Evolutionary conservation across 2,888 invertebrate species (phyloP), one percentile per base, ranked within the genome.

Genomic region (Quadriops clusia): DNA sequence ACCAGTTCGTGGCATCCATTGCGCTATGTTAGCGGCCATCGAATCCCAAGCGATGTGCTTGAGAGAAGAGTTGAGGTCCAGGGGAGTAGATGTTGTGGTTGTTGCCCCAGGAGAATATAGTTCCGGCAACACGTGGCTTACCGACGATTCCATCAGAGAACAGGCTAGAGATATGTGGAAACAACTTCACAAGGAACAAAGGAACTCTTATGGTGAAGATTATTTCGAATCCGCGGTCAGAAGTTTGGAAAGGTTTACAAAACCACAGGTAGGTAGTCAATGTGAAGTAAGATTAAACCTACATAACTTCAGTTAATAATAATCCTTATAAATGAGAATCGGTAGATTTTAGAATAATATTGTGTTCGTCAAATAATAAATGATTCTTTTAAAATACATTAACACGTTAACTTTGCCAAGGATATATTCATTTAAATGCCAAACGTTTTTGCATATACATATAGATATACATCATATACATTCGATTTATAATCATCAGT

Each of bases 21-120:
- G 84, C 37, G 80, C 83, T 28, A 70, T 76, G 3, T 66, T 81
- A 43, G 78, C 80, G 23, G 89, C 82, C 1, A 64, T 87, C 5
- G 86, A 87, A 55, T 78, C 81, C 6, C 74, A 86, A 51, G 80
- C 80, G 11, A 73, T 77, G 38, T 85, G 84, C 50, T 66, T 87
- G 31, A 72, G 87, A 23, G 70, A 83, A 44, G 86, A 87, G 58
- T 73, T 85, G 58, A 73, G 77, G 44, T 69, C 77, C 30, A 73
- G 84, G 52, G 80, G 82, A 26, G 86, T 87, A 7, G 80, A 85
- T 53, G 84, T 87, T 9, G 77, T 83, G 27, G 72, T 85, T 13
- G 79, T 89, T 18, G 84, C 86, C 41, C 82, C 86, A 21, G 86
- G 87, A 22, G 85, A 86, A 59, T 83, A 79, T 47, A 75, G 84